Percentiles rank a stretch among this genome's conserved stretches.
These are phyloP conservation scores for Pelodiscus sinensis DNA, from an alignment of 2,113 vertebrate species.

Conservation along the genomic window DNA sequence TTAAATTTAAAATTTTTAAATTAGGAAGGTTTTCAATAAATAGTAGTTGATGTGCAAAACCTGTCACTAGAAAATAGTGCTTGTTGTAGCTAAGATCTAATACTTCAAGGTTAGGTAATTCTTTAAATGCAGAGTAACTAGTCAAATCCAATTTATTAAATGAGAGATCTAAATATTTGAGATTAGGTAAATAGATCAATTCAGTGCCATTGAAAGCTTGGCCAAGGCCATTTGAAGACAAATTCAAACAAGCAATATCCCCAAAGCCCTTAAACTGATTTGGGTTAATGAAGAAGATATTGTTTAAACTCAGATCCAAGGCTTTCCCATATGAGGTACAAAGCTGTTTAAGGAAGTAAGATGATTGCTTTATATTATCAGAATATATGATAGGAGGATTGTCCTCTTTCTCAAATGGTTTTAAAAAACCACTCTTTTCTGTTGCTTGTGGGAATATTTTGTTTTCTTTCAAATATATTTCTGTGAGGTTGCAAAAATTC, in stretches of 20 bases:
- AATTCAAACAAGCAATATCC: conserved; percentile 79
- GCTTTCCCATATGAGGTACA: conserved; percentile 69
- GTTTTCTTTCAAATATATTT: conserved; percentile 78
- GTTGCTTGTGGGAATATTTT: conserved; percentile 57
- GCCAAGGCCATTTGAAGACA: conserved; percentile 77
- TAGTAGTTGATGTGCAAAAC: conserved; percentile 76
- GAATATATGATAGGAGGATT: neutral
- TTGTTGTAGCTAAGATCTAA: conserved; percentile 78
- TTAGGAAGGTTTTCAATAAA: conserved; percentile 78
- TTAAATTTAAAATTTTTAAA: conserved; percentile 80
- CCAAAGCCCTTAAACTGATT: conserved; percentile 70
- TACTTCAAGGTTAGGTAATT: conserved; percentile 71
- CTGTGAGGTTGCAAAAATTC: conserved; percentile 47
- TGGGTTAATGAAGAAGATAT: conserved; percentile 81
- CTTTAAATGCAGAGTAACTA: conserved; percentile 72
- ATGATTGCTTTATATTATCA: neutral
- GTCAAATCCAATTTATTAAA: conserved; percentile 78
- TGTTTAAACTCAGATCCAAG: conserved; percentile 80
- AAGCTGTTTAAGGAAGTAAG: conserved; percentile 54
- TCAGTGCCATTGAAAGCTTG: conserved; percentile 77
- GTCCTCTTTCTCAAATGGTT: conserved; percentile 16
- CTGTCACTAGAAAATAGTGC: conserved; percentile 77
- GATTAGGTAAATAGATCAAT: conserved; percentile 68
- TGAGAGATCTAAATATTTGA: conserved; percentile 78
- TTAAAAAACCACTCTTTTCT: neutral